phyloP scores from a whole-genome alignment of 2,888 invertebrate species.

The Agrochola litura region DNA sequence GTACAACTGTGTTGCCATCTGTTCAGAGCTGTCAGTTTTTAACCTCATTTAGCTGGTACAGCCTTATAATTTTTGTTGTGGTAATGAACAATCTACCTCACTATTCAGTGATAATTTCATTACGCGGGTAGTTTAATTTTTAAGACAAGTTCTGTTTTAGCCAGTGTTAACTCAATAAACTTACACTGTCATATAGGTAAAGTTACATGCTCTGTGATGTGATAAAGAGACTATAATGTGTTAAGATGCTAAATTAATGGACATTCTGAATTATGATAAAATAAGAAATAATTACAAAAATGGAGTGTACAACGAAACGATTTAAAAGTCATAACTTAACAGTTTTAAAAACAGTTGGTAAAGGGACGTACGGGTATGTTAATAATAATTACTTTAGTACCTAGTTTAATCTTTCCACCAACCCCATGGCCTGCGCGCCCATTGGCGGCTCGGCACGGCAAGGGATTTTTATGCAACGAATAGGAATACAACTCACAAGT shows the following conservation, averaged over 20 bases:
- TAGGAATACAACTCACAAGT: not conserved
- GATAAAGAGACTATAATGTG: not conserved
- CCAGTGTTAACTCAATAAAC: not conserved
- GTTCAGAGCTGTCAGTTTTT: too few relatives aligned
- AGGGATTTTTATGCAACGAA: not conserved
- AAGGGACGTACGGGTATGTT: slow-evolving; percentile 91
- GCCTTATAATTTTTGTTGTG: not conserved
- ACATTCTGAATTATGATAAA: not conserved
- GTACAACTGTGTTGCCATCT: too few relatives aligned
- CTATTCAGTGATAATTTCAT: too few relatives aligned
- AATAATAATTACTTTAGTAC: not conserved
- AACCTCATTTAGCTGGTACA: not conserved
- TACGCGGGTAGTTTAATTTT: slow-evolving; percentile 39
- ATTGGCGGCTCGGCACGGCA: not conserved
- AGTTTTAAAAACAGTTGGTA: slow-evolving; percentile 88
- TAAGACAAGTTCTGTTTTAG: not conserved
- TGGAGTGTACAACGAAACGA: slow-evolving; percentile 79
- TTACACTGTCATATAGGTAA: not conserved
- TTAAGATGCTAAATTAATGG: not conserved
- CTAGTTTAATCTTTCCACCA: not conserved
- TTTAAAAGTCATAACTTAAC: slow-evolving; percentile 78
- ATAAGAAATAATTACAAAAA: slow-evolving; percentile 58
- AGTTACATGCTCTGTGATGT: not conserved
- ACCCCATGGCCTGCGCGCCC: not conserved
- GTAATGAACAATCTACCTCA: not conserved